Base-by-base conservation (phyloP, 1,140 invertebrate species). In the Drosophila bocki region DNA sequence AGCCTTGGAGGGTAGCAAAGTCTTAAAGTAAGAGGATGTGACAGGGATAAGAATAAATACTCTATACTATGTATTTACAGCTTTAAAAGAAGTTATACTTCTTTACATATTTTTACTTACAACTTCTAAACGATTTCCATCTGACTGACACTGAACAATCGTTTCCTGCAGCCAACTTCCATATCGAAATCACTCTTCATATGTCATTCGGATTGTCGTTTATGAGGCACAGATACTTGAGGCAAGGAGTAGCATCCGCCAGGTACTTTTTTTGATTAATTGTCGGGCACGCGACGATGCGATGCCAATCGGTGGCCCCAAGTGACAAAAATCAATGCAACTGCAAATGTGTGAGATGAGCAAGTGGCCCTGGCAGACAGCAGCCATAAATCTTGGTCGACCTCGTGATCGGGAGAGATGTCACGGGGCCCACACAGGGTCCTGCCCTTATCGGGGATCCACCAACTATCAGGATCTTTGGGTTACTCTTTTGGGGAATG, bases 301-400 rank as follows among this genome's bases (percentile, higher is more conserved):
- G 82, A 84, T 84, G 82, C 82, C 82, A 81, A 84, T 84, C 82
- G 72, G 15, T 45, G 50, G 64, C 41, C 72, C 75, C 76, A 67
- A 84, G 82, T 84, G 82, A 84, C 82, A 84, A 84, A 84, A 86
- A 86, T 86, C 83, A 86, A 86, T 86, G 78, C 79, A 72, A 65
- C 75, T 69, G 82, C 75, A 71, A 85, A 86, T 79, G 82, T 86
- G 82, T 59, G 78, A 84, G 78, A 79, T 63, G 74, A 41, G 67
- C 75, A 78, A 67, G 62, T 77, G 60, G 78, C 57, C 53, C 39
- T 57, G 54, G 39, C 45, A 41, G 35, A 78, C 60, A 64, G 48
- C 42, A 48, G 82, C 65, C 82, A 84, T 84, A 84, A 84, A 84
- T 84, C 82, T 84, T 57, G 50, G 39, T 51, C 54, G 76, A 75